Evolutionary conservation across 2,113 vertebrate species (phyloP).

Genomic region (Myocastor coypus): DNA sequence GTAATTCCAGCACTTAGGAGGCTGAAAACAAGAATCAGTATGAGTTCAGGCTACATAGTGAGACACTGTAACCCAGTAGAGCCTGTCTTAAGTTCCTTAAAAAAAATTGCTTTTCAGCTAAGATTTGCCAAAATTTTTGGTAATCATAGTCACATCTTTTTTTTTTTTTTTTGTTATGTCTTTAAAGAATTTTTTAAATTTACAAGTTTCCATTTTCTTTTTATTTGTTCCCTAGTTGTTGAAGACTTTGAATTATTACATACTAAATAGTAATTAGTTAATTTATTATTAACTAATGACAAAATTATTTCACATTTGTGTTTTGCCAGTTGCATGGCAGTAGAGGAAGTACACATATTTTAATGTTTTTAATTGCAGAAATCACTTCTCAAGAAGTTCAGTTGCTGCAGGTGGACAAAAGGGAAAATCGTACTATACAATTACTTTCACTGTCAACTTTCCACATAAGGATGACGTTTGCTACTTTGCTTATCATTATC

Average conservation of each 20-base stretch:
- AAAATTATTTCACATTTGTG: not conserved
- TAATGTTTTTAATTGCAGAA: conserved; percentile 87
- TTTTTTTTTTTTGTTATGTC: not conserved
- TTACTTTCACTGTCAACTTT: conserved; percentile 96
- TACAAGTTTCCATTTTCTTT: not conserved
- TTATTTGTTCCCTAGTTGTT: conserved; percentile 15
- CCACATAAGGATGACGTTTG: conserved; percentile 98
- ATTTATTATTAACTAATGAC: too few relatives aligned
- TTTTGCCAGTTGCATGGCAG: not conserved
- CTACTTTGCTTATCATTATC: conserved; percentile 99
- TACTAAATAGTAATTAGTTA: too few relatives aligned
- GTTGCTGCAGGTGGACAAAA: conserved; percentile 97
- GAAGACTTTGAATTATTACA: conserved; percentile 18
- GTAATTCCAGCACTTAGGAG: too few relatives aligned
- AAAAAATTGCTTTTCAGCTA: not conserved
- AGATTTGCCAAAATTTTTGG: not conserved
- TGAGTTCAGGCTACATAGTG: too few relatives aligned
- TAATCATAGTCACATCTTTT: not conserved
- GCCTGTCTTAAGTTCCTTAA: too few relatives aligned
- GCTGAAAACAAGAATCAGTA: too few relatives aligned
- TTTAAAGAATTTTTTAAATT: not conserved
- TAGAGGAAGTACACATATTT: not conserved
- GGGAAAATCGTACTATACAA: conserved; percentile 98
- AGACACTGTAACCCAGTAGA: too few relatives aligned
- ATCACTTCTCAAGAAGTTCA: conserved; percentile 98